Base-by-base conservation (phyloP, 2,888 invertebrate species). In the Horisme vitalbata region DNA sequence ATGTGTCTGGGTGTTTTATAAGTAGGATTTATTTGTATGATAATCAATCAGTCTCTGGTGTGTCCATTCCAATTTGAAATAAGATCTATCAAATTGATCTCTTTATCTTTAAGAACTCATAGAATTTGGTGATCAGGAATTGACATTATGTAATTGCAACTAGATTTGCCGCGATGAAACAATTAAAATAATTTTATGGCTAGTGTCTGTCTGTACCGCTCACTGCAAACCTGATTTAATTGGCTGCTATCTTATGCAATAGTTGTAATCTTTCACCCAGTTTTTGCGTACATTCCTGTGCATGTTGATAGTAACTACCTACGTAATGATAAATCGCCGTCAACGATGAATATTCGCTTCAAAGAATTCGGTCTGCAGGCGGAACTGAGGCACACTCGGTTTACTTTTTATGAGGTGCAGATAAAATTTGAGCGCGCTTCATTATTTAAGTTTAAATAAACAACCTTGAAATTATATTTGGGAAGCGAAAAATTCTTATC, bases 151-250 rank as follows among this genome's bases (percentile, higher is more conserved):
- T 55, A 55, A 45, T 38, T 34, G 18, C 43, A 41, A 37, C 52
- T 51, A 47, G 41, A 46, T 46, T 31, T 34, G 41, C 45, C 41
- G 32, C 36, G 33, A 41, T 46, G 33, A 36, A 57, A 57, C 52
- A 55, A 52, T 52, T 46, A 55, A 46, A 45, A 49, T 31, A 45
- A 46, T 54, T 46, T 49, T 43, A 50, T 31, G 37, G 39, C 45
- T 37, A 35, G 36, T 46, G 28, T 43, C 39, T 31, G 51, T 35
- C 35, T 53, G 34, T 26, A 45, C 35, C 48, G 11, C 35, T 49
- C 44, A 35, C 44, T 35, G 44, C 28, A 9, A 48, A 36, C 43
- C 30, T 26, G 45, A 27, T 50, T 23, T 47, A 48, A 51, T 56
- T 44, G 31, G 13, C 31, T 30, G 32, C 32, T 30, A 47, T 20